phyloP scores from a whole-genome alignment of 1,140 invertebrate genomes.

The Belonocnema kinseyi region DNA sequence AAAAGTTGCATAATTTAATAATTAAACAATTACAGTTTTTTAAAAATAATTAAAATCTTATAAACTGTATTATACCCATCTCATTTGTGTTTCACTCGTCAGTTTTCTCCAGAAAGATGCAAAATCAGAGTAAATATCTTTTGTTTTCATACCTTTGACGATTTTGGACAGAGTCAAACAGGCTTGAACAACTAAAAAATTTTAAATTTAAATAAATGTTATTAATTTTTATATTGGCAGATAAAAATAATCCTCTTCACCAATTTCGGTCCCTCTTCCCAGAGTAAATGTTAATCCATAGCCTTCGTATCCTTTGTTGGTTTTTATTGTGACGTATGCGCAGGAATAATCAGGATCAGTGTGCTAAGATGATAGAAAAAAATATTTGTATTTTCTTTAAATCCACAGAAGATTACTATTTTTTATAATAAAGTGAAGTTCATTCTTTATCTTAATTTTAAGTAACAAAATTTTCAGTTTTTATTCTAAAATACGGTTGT shows the following conservation, averaged over 20 bases:
- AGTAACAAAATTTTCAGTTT: too few species aligned
- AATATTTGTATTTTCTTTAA: conserved; percentile 29
- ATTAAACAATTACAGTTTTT: too few species aligned
- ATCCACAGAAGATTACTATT: neutral
- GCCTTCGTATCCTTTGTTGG: conserved; percentile 80
- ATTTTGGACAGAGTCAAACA: conserved; percentile 83
- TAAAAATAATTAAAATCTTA: neutral
- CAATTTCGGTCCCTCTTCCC: conserved; percentile 90
- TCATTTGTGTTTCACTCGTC: conserved; percentile 90
- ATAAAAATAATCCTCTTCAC: conserved; percentile 65
- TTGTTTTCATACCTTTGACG: conserved; percentile 79
- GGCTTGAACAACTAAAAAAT: conserved; percentile 82
- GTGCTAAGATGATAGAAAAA: conserved; percentile 78
- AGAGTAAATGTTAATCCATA: conserved; percentile 91
- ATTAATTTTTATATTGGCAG: neutral
- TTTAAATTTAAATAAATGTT: conserved; percentile 29
- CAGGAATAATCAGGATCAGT: conserved; percentile 93
- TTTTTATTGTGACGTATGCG: conserved; percentile 87
- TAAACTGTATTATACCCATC: conserved; percentile 84
- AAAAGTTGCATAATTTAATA: too few species aligned
- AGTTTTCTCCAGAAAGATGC: conserved; percentile 86
- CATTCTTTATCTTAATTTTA: neutral
- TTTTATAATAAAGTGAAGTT: neutral
- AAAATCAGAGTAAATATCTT: conserved; percentile 87
- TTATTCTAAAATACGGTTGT: too few species aligned